Conservation (phyloP, 2,113 vertebrate species). For the Porphyrio hochstetteri region DNA sequence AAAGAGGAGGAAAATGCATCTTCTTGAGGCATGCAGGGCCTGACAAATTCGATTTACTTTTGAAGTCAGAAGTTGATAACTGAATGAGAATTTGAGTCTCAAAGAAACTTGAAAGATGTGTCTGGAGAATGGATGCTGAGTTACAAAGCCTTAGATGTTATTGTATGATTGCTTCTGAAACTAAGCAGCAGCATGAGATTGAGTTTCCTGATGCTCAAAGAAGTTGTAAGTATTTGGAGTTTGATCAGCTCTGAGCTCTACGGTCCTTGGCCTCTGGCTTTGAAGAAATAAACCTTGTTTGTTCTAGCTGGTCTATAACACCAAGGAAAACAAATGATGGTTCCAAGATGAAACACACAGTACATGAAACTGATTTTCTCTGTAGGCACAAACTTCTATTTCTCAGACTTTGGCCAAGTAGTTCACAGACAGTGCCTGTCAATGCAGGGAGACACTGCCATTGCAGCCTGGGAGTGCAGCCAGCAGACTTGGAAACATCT, state of each 20-base stretch:
- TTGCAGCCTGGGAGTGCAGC: constrained; percentile 53
- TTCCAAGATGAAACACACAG: constrained; percentile 40
- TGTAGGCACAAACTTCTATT: constrained; percentile 39
- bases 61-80: constrained; percentile 47
- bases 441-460: constrained; percentile 15
- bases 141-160: constrained; percentile 27
- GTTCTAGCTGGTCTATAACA: constrained; percentile 23
- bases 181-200: constrained; percentile 25
- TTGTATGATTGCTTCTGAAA: constrained; percentile 6
- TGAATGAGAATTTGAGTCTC: constrained; percentile 48
- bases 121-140: constrained; percentile 28
- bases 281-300: constrained; percentile 57
- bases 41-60: constrained; percentile 28
- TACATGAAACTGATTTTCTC: constrained; percentile 33
- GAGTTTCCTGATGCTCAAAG: constrained; percentile 28
- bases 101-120: constrained; percentile 42
- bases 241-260: constrained; percentile 8
- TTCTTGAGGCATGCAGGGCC: constrained; percentile 23
- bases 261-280: constrained; percentile 34
- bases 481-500: constrained; percentile 65
- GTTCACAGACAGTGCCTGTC: constrained; percentile 66
- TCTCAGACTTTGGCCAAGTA: constrained; percentile 42
- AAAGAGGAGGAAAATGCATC: constrained; percentile 18
- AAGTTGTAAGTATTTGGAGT: constrained; percentile 33
- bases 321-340: constrained; percentile 31